These are phyloP conservation scores for Physeter macrocephalus DNA, from an alignment of 2,113 vertebrate genomes.

Conservation along the genomic window DNA sequence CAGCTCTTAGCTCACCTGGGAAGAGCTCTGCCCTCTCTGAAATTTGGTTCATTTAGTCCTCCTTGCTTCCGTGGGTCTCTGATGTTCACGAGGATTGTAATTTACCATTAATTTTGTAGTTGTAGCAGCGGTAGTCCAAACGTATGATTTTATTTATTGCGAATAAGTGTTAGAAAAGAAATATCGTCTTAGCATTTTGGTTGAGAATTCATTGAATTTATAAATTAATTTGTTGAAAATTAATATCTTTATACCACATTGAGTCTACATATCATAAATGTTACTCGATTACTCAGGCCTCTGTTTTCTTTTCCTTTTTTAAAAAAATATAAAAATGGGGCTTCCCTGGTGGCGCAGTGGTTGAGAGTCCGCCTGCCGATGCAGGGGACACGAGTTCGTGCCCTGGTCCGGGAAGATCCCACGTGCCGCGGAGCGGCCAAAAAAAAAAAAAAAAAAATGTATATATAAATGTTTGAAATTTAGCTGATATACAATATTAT, in stretches of 20 bases:
- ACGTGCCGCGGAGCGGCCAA: no score
- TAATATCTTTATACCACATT: not conserved
- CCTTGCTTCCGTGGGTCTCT: not conserved
- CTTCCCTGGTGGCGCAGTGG: no score
- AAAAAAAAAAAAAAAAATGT: no score
- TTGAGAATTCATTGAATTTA: not conserved
- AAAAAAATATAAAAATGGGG: not conserved
- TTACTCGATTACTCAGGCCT: not conserved
- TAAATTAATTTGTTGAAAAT: not conserved
- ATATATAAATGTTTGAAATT: not conserved
- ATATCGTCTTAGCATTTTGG: not conserved
- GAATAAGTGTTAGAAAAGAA: not conserved
- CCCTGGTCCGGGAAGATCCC: no score
- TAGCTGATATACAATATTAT: not conserved
- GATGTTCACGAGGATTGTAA: not conserved
- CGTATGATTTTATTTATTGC: not conserved
- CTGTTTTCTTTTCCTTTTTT: not conserved
- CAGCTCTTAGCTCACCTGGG: not conserved
- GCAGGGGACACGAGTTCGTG: no score
- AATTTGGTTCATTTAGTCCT: not conserved
- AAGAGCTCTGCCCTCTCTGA: not conserved
- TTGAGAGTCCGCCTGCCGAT: no score
- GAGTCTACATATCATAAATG: not conserved
- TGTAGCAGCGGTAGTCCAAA: not conserved
- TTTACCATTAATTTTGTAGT: not conserved